Percentiles rank a stretch among this genome's conserved stretches.
Conservation (phyloP, 2,888 invertebrate species). For the Callosobruchus maculatus region DNA sequence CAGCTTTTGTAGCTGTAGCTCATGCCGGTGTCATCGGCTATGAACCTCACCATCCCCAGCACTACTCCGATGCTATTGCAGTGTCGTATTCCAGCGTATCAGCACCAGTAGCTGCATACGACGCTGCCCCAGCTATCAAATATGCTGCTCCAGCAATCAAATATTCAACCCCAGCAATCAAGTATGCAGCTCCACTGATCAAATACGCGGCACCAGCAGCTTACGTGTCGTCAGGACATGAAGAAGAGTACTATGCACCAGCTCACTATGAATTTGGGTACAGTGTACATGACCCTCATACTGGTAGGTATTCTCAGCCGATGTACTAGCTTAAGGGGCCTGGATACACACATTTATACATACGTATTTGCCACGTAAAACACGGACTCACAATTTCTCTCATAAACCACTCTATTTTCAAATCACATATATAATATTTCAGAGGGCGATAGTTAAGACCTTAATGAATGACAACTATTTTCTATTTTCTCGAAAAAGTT, state of each 20-base stretch:
- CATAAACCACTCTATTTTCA: too few species aligned
- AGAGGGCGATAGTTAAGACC: too few species aligned
- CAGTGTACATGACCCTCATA: conserved; percentile 35
- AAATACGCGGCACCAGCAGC: conserved; percentile 32
- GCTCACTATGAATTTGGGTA: conserved; percentile 35
- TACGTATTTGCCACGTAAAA: too few species aligned
- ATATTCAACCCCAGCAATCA: conserved; percentile 43
- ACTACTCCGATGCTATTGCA: conserved; percentile 26
- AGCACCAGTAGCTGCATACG: conserved; percentile 25
- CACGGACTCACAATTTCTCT: too few species aligned
- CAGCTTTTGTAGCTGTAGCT: conserved; percentile 31
- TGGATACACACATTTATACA: too few species aligned
- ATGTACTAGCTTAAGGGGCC: too few species aligned
- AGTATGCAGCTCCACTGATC: conserved; percentile 31
- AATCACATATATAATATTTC: too few species aligned
- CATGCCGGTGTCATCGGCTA: conserved; percentile 24
- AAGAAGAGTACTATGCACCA: conserved; percentile 28
- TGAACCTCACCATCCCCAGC: conserved; percentile 17
- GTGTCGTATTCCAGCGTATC: conserved; percentile 34
- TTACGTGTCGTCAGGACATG: conserved; percentile 22
- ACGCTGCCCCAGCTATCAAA: conserved; percentile 10
- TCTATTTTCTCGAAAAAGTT: too few species aligned
- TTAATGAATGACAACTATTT: too few species aligned
- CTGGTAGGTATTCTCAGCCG: conserved; percentile 19
- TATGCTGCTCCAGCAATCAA: conserved; percentile 46